A percentile compares a stretch with the other conserved stretches of the same genome.
Conservation (phyloP, 1,140 invertebrate species). For the Bathynomus jamesi region DNA sequence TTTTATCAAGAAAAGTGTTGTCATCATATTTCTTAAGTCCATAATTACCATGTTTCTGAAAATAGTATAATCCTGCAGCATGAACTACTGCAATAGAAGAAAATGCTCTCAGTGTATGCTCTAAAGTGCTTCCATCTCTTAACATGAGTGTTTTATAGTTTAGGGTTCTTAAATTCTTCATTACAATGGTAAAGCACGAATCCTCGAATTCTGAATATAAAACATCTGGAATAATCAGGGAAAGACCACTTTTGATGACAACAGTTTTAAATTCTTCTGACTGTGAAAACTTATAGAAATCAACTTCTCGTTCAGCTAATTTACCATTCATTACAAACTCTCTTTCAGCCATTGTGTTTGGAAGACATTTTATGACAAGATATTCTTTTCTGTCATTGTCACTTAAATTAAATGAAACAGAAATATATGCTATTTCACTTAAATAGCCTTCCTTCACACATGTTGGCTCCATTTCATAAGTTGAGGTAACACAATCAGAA, state of each 20-base stretch:
- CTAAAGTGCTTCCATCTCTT: not conserved
- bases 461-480: no score
- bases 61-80: conserved; percentile 7
- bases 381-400: not conserved
- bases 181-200: conserved; percentile 2
- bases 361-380: not conserved
- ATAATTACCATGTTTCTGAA: not conserved
- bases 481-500: no score
- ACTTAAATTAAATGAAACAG: not conserved
- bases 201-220: not conserved
- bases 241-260: not conserved
- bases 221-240: conserved; percentile 2
- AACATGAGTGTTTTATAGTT: conserved; percentile 7
- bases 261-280: conserved; percentile 3
- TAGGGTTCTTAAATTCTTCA: conserved; percentile 4
- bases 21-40: not conserved
- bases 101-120: not conserved
- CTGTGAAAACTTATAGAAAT: conserved; percentile 4
- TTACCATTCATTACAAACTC: not conserved
- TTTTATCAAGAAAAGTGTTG: conserved; percentile 2
- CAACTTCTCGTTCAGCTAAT: conserved; percentile 5
- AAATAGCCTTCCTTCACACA: not conserved
- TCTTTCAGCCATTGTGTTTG: not conserved
- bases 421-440: not conserved
- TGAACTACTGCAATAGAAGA: conserved; percentile 8